Evolutionary conservation across 2,888 invertebrate species (phyloP), one percentile per base, ranked within the genome.

Genomic region (Candidula unifasciata): DNA sequence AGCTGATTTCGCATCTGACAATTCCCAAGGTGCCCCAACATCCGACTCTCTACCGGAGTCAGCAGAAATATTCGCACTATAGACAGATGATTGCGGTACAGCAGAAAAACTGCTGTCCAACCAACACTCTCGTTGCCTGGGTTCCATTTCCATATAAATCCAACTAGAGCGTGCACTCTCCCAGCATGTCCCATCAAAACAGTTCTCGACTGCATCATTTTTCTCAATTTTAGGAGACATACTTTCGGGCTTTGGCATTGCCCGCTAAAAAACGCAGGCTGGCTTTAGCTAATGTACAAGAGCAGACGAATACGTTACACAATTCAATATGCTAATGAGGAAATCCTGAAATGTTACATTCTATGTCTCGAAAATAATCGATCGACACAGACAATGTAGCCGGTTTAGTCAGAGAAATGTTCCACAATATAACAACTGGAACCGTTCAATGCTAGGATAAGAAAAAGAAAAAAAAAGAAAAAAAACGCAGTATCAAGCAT

Each of bases 71-170:
- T 54, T 66, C 33, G 30, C 30, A 8, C 35, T 68, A 21, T 44
- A 27, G 52, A 68, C 52, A 64, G 1, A 13, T 35, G 64, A n/a
- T 18, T 68, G 30, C 2, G 52, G 68, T 66, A 37, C 30, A 24
- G 30, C 68, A 57, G 54, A 37, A 35, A 57, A 35, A 33, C 60
- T 52, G 57, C 33, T 73, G 35, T 71, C 69, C 27, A 80, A 3
- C 80, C 80, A 80, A 24, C 54, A 54, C 18, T 27, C 30, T 27
- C 57, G 44, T 44, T 57, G 71, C 27, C 66, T 80, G 66, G 84
- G 76, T 60, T 87, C 87, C 88, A 88, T 87, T 68, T 86, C 87
- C 69, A 87, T 84, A 78, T 88, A 88, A 37, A 89, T 87, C 89
- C 89, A 89, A 66, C 87, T 87, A 24, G 88, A 88, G 30, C 89